Base-by-base conservation (phyloP, 2,888 invertebrate genomes). In the Caenorhabditis sulstoni region DNA sequence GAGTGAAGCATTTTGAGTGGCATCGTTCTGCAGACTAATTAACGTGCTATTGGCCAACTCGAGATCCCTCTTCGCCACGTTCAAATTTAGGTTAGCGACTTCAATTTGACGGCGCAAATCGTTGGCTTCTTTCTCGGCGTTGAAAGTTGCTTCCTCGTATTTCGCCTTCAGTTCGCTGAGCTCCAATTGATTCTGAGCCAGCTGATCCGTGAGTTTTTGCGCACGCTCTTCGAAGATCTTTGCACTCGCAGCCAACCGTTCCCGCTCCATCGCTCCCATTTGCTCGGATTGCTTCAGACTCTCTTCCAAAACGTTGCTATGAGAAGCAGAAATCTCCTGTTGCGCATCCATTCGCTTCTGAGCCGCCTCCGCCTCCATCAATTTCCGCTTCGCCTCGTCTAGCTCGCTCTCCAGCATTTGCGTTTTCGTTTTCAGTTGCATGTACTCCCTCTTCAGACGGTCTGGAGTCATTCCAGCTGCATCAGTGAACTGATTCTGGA, bases 391-490 rank as follows among this genome's bases (percentile, higher is more conserved):
- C 11, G 74, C 49, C 9, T 84, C 85, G 12, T 84, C 84, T 3
- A 81, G 35, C 37, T 85, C 82, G 16, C 65, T 79, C 45, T 85
- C 84, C n/a, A 85, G 66, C 76, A 75, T 82, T 39, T 83, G 80
- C 11, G 62, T 70, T 0, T 82, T 73, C 22, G 81, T 85, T 57
- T 81, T 84, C 65, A 85, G 47, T 49, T 85, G 81, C 41, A 81
- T 74, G 61, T 81, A 82, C 47, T 83, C 85, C 20, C 80, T 71
- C 37, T 79, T 79, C 58, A 85, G 65, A 44, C 85, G 75, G 61
- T 85, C 83, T 3, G 82, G 84, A 9, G 81, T 81, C 81, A 83
- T 80, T 44, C 73, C 83, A 29, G 55, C 14, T 35, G 52, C 23
- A 35, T 65, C 64, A 9, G 74, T 59, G 45, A 55, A 74, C 39